A percentile compares a stretch with the other conserved stretches of the same genome.
phyloP scores from a whole-genome alignment of 2,113 vertebrate genomes.

The Spea multiplicata region DNA sequence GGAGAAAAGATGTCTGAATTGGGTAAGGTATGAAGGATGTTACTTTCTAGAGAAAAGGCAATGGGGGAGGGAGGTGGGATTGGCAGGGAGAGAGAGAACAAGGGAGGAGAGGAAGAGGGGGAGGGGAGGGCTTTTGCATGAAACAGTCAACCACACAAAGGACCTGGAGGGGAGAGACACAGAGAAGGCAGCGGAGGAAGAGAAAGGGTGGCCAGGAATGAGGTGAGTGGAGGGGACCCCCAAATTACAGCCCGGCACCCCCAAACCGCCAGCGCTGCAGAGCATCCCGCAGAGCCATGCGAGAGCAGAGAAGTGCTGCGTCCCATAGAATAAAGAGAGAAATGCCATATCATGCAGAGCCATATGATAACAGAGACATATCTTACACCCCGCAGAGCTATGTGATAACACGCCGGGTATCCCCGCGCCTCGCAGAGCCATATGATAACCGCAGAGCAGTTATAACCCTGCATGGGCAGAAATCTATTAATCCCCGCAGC shows the following conservation, averaged over 20 bases:
- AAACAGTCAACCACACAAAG: slow-evolving; percentile 37
- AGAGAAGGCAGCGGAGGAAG: neutral
- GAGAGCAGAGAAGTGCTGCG: too few relatives aligned
- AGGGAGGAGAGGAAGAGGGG: slow-evolving; percentile 44
- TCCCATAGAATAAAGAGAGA: too few relatives aligned
- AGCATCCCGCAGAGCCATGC: neutral
- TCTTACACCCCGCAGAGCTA: too few relatives aligned
- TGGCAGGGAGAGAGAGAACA: slow-evolving; percentile 32
- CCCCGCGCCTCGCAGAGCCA: too few relatives aligned
- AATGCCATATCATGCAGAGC: too few relatives aligned
- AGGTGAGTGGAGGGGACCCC: slow-evolving; percentile 25
- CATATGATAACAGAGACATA: too few relatives aligned
- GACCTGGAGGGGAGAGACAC: slow-evolving; percentile 16
- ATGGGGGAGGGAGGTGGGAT: slow-evolving; percentile 17
- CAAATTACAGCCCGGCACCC: neutral
- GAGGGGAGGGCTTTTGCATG: slow-evolving; percentile 34
- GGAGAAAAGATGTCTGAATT: slow-evolving; percentile 11
- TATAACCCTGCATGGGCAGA: too few relatives aligned
- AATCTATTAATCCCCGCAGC: too few relatives aligned
- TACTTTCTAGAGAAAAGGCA: slow-evolving; percentile 19
- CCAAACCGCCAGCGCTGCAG: neutral
- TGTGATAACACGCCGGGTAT: too few relatives aligned
- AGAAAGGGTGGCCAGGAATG: slow-evolving; percentile 16
- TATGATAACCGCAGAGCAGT: too few relatives aligned
- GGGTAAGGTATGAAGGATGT: too few relatives aligned